Conservation (phyloP, 2,888 invertebrate species). For the Seladonia tumulorum region DNA sequence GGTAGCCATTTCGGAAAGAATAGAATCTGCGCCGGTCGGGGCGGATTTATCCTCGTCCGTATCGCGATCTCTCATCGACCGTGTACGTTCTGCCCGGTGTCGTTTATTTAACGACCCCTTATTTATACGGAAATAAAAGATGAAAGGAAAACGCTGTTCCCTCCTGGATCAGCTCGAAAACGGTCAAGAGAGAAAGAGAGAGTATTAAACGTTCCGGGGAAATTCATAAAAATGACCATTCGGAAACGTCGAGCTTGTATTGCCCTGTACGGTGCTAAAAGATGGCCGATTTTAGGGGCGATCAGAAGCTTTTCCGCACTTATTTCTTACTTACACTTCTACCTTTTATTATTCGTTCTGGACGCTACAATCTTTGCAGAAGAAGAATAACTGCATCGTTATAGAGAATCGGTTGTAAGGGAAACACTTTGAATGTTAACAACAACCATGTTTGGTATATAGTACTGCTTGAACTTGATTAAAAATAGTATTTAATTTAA, state of each 20-base stretch:
- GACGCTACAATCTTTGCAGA: background rate
- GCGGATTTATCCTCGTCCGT: slow-evolving; percentile 65
- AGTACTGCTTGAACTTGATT: too few relatives aligned
- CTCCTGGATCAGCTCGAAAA: background rate
- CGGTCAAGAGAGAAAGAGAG: background rate
- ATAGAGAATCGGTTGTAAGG: too few relatives aligned
- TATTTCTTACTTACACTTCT: background rate
- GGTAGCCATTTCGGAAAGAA: slow-evolving; percentile 73
- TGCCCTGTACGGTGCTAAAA: background rate
- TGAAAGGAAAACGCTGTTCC: slow-evolving; percentile 24
- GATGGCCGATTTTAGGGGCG: background rate
- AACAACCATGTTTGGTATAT: too few relatives aligned
- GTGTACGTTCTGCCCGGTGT: slow-evolving; percentile 29
- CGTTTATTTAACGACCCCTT: slow-evolving; percentile 64
- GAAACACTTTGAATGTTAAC: too few relatives aligned
- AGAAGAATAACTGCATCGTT: too few relatives aligned
- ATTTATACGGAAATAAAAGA: slow-evolving; percentile 45
- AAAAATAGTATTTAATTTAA: too few relatives aligned
- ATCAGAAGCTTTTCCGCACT: background rate
- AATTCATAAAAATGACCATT: slow-evolving; percentile 7
- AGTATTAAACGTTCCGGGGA: background rate
- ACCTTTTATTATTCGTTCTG: background rate
- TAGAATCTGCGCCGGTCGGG: slow-evolving; percentile 49
- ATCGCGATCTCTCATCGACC: slow-evolving; percentile 64
- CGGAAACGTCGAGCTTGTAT: background rate